Base-by-base conservation (phyloP, 2,888 invertebrate species). In the Caenorhabditis sulstoni region DNA sequence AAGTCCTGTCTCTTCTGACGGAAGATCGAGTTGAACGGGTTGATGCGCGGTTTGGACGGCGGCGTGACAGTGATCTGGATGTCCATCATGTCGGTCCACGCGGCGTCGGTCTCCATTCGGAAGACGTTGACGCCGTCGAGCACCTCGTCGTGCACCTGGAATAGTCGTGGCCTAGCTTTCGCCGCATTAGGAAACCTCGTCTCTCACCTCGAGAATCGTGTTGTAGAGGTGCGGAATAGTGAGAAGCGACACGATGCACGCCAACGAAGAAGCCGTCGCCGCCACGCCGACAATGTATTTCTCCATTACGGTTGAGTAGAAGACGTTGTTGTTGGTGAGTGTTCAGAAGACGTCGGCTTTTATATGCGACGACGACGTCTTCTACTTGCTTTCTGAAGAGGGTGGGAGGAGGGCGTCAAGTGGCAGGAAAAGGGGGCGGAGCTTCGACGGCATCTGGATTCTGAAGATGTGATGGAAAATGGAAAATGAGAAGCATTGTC, bases 21-120 rank as follows among this genome's bases (percentile, higher is more conserved):
- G 85, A 88, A 88, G 68, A 88, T 87, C 18, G 84, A 84, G 58
- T 84, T 81, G 80, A 84, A 84, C 49, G 84, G 84, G 35, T 81
- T 81, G 55, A 77, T 66, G 29, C 82, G 71, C 52, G 88, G 88
- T 52, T 83, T 83, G 20, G 85, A 77, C 18, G 89, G 88, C 11
- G 88, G 88, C 1, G 87, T 85, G 41, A 88, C 88, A 20, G 83
- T 77, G 65, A 88, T 82, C 70, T 88, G 88, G 37, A 88, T 79
- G 66, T 87, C 85, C 88, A 88, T 88, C 82, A 88, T 82, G 53
- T 87, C 85, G 55, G 82, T 82, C 88, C 88, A 88, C 2, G 87
- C 88, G 37, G 85, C 73, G 70, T 88, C 87, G n/a, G 88, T 88
- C 64, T 88, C 88, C 39, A 86, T 86, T 53, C 87, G 87, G 75